Base-by-base conservation (phyloP, 2,888 invertebrate genomes). In the Phaonia tiefii region DNA sequence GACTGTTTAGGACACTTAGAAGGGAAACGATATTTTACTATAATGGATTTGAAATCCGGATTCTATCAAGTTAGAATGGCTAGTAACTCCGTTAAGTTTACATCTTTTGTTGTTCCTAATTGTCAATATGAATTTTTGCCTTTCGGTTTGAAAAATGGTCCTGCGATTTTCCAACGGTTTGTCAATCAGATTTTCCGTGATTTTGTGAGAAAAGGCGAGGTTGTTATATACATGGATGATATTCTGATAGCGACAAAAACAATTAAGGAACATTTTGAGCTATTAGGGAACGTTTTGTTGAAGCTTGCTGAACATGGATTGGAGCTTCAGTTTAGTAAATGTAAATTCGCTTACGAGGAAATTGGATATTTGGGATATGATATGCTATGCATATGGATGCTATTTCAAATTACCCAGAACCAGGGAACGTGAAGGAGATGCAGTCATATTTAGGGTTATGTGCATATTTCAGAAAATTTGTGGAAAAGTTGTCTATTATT, bases 391-490 rank as follows among this genome's bases (percentile, higher is more conserved):
- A 51, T 26, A 20, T 22, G 7, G 56, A 66, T 15, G 67, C 77
- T 15, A 39, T 79, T 46, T 46, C 15, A 4, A 15, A 2, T 4
- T 77, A 74, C 39, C 70, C 69, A 10, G 13, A 66, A 11, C 74
- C 79, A 25, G n/a, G 51, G 10, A 83, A 73, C 11, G n/a, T 10
- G 10, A 60, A 31, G 0, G 46, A 20, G n/a, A n/a, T 78, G 1
- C 73, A 75, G 20, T 77, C 76, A 13, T 82, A 78, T 63, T 26
- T 82, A 8, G 83, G 75, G 0, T 46, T 81, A 7, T 80, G 78
- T 46, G 73, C 80, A 2, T 79, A 83, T 60, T 83, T 84, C 37
- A 42, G 80, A 1, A 44, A 65, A 54, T 80, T 83, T 44, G 26
- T 80, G 0, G 69, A 79, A 31, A 73, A 79, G 46, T 79, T 83